These are phyloP conservation scores for Gambelia wislizenii DNA, from an alignment of 2,797 vertebrate species.

Conservation along the genomic window DNA sequence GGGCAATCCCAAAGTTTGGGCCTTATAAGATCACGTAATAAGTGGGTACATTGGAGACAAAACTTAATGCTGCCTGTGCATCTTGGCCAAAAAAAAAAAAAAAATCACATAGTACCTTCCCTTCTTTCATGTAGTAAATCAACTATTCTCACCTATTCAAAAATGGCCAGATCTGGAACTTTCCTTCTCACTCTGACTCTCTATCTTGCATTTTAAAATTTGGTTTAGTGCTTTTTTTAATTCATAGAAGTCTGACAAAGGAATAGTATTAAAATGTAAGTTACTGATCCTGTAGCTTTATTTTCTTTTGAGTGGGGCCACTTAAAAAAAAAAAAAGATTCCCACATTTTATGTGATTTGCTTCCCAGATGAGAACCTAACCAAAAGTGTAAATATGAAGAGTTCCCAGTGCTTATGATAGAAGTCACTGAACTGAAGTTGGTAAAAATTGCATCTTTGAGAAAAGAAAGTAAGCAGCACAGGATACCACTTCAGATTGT, in stretches of 20 bases:
- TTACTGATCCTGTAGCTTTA: not conserved
- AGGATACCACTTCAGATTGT: not conserved
- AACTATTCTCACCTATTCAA: not conserved
- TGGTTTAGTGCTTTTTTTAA: not conserved
- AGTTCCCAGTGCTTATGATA: not conserved
- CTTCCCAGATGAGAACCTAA: not conserved
- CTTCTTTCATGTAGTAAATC: not conserved
- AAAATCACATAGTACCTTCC: no score
- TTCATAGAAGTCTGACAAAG: not conserved
- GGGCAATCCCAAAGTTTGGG: not conserved
- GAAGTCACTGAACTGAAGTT: not conserved
- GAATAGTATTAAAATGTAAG: not conserved
- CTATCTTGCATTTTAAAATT: not conserved
- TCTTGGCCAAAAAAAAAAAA: not conserved
- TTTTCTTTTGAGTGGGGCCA: not conserved
- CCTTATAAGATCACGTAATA: not conserved
- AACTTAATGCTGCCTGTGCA: not conserved
- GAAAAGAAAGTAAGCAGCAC: not conserved
- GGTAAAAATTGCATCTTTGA: not conserved
- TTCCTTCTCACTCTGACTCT: not conserved
- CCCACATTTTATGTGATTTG: not conserved
- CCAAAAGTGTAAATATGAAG: not conserved
- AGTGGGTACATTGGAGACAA: not conserved
- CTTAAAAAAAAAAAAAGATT: not conserved
- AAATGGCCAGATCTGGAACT: not conserved